Base-by-base conservation (phyloP, 2,888 invertebrate species). In the Callosobruchus maculatus region DNA sequence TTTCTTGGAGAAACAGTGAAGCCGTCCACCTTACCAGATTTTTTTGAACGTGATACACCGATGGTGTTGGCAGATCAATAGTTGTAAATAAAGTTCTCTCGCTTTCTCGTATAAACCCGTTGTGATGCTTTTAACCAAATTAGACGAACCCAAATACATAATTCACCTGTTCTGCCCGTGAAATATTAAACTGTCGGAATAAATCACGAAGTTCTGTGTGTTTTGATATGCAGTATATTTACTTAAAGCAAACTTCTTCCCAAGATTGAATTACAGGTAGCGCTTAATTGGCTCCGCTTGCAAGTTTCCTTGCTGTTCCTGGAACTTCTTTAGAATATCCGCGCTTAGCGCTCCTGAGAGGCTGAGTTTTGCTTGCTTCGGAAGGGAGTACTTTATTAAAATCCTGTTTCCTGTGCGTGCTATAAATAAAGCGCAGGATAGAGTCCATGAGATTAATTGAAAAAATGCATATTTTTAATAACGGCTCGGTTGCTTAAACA, bases 231-330 rank as follows among this genome's bases (percentile, higher is more conserved):
- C 69, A 73, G 68, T 73, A 70, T 69, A 72, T 75, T 75, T 75
- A 74, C 68, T 75, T 49, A 49, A 67, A 71, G 71, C 31, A 67
- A 73, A 76, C 72, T 69, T 74, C 73, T 71, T 74, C 73, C 68
- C 72, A 67, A 73, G 76, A 77, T 75, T 77, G 72, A 76, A 77
- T 72, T 74, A 74, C 76, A 74, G 74, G 77, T 75, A 72, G 75
- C 71, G 70, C 71, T 74, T 77, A 76, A 77, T 77, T 77, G 74
- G 74, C 69, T 71, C 71, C 22, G 68, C 49, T 75, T 74, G 72
- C 74, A 72, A 72, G 22, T 74, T 72, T 74, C 74, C 72, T 72
- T 73, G 75, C 73, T 71, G 74, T 72, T 71, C 71, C 72, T 70
- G n/a, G 20, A 71, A 68, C 73, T 71, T 75, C 73, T 72, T 72